Percentiles rank a stretch among this genome's conserved stretches.
Conservation (phyloP, 2,888 invertebrate genomes). For the Leptopilina syphax region DNA sequence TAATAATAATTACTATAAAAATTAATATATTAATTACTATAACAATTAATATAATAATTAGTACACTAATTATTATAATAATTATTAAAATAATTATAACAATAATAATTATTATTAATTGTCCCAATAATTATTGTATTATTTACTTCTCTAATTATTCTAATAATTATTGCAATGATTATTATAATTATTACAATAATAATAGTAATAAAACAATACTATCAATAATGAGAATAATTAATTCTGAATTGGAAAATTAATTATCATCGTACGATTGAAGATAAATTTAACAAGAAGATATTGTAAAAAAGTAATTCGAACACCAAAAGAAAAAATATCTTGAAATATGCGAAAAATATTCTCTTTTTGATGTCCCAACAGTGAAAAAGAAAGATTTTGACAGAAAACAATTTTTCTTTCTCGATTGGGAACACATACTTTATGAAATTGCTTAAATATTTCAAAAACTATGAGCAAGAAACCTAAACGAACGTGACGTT, state of each 20-base stretch:
- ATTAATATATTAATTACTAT: no score
- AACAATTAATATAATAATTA: no score
- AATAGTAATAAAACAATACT: no score
- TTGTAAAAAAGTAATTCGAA: background rate
- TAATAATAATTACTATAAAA: no score
- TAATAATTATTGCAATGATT: no score
- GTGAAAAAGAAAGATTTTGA: background rate
- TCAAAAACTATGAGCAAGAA: constrained; percentile 4
- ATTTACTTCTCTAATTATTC: no score
- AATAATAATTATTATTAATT: no score
- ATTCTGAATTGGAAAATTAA: background rate
- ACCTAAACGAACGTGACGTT: background rate
- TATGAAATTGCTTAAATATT: constrained; percentile 17
- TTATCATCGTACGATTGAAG: background rate
- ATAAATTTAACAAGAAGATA: background rate
- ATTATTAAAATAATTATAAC: no score
- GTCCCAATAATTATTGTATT: no score
- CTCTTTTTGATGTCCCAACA: background rate
- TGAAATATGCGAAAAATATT: constrained; percentile 12
- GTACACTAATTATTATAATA: no score
- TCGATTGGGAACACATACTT: background rate
- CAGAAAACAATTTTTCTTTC: constrained; percentile 15
- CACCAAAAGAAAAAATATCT: background rate
- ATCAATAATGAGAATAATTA: background rate
- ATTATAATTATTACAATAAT: no score